phyloP scores from a whole-genome alignment of 2,888 invertebrate genomes.

The Cheilosia scutellata region DNA sequence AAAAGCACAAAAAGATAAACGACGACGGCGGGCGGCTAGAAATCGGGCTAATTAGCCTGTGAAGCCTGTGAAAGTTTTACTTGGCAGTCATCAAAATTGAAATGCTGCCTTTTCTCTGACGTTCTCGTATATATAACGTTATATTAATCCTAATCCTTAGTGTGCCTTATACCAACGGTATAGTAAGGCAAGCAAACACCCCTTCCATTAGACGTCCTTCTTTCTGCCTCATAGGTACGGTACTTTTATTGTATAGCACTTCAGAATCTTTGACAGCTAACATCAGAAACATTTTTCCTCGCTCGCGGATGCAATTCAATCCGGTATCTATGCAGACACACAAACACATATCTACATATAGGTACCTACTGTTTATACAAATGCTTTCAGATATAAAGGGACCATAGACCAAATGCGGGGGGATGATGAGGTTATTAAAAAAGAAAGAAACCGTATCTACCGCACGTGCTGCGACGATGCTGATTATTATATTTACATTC shows the following conservation, averaged over 20 bases:
- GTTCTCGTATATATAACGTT: slow-evolving; percentile 9
- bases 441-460: slow-evolving; percentile 23
- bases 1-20: slow-evolving; percentile 32
- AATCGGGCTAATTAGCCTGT: slow-evolving; percentile 70
- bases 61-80: slow-evolving; percentile 66
- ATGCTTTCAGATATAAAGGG: neutral
- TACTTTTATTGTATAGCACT: slow-evolving; percentile 40
- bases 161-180: slow-evolving; percentile 19
- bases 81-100: slow-evolving; percentile 42
- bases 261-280: slow-evolving; percentile 68
- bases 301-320: slow-evolving; percentile 61
- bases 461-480: slow-evolving; percentile 64
- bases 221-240: slow-evolving; percentile 8
- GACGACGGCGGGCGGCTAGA: slow-evolving; percentile 38
- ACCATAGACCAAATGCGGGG: neutral
- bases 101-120: slow-evolving; percentile 23
- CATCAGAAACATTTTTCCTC: slow-evolving; percentile 61
- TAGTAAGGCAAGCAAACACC: slow-evolving; percentile 29
- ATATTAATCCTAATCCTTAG: slow-evolving; percentile 49
- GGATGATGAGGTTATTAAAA: slow-evolving; percentile 44
- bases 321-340: slow-evolving; percentile 31
- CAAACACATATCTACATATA: neutral
- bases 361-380: neutral
- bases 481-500: slow-evolving; percentile 57
- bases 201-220: slow-evolving; percentile 27